A percentile compares a stretch with the other conserved stretches of the same genome.
Conservation (phyloP, 1,140 invertebrate genomes). For the Halotydeus destructor region DNA sequence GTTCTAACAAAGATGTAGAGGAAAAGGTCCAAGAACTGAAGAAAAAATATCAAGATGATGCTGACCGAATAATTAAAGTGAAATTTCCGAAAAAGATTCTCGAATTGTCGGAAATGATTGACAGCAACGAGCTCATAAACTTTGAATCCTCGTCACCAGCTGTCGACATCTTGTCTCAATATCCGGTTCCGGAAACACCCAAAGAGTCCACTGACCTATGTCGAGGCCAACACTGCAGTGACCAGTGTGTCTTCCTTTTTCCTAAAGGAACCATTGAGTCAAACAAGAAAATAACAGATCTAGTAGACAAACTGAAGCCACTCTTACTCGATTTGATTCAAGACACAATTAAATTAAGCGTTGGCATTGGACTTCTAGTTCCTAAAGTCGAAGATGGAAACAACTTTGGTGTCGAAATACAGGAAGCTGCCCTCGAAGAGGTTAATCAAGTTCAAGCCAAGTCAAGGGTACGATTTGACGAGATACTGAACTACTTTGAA, state of each 20-base stretch:
- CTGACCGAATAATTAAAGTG: background rate
- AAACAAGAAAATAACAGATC: constrained; percentile 3
- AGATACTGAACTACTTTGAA: background rate
- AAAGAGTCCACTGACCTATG: background rate
- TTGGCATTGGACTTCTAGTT: constrained; percentile 6
- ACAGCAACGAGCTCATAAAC: background rate
- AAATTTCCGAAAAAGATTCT: constrained; percentile 1
- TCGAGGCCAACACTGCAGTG: background rate
- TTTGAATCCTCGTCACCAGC: background rate
- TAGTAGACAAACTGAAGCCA: constrained; percentile 7
- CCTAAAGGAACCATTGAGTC: constrained; percentile 5
- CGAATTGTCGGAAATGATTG: background rate
- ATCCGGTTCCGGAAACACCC: background rate
- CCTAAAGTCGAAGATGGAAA: constrained; percentile 12
- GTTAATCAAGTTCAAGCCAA: constrained; percentile 2
- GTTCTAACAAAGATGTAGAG: background rate
- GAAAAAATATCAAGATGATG: background rate
- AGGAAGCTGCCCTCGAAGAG: constrained; percentile 7
- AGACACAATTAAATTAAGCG: constrained; percentile 3
- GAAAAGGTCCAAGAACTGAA: background rate
- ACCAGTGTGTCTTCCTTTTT: background rate
- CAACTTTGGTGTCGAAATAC: constrained; percentile 12
- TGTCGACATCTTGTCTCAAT: background rate
- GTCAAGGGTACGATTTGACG: constrained; percentile 1
- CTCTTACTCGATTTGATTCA: constrained; percentile 8